Evolutionary conservation across 2,888 invertebrate genomes (phyloP), one percentile per base, ranked within the genome.

Genomic region (Orthosia incerta): DNA sequence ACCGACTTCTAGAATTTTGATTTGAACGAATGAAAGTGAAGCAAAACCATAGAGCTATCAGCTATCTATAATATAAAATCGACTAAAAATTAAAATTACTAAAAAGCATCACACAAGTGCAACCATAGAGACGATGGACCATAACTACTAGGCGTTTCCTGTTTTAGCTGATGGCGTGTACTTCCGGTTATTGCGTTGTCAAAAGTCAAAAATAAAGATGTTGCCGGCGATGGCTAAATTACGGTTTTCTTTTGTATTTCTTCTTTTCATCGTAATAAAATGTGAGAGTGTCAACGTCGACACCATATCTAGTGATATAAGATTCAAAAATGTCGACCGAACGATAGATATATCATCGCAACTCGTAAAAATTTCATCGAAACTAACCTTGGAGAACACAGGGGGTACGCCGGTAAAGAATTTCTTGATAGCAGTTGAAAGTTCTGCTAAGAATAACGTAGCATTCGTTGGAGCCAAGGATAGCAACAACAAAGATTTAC

Each of bases 321-420:
- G 97, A 77, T 96, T 98, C 79, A 98, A 97, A 93, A 98, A 98
- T 97, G 98, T 98, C 26, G 99, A 99, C 80, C 97, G 99, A 91
- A 97, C 97, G 65, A 97, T 99, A 86, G 99, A 99, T 94, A 95
- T 99, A 82, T 97, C 98, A 11, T 98, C 98, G 12, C 99, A 99
- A 94, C 97, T 99, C 75, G 98, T 98, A 4, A 99, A 98, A 96
- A 97, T 98, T 69, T 96, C 97, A 18, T 96, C 97, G 50, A 98
- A 98, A 94, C 97, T 99, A 89, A 98, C 98, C 84, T 92, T 99
- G 86, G 98, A 99, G 95, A 99, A 99, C 92, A 97, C 97, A 86
- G 98, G 98, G 69, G 98, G 98, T 90, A 97, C 97, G 81, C 95
- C 98, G 79, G 97, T 98, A 51, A 97, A 97, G 79, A 97, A 96